phyloP scores from a whole-genome alignment of 2,888 invertebrate genomes.

The Tribolium freemani region DNA sequence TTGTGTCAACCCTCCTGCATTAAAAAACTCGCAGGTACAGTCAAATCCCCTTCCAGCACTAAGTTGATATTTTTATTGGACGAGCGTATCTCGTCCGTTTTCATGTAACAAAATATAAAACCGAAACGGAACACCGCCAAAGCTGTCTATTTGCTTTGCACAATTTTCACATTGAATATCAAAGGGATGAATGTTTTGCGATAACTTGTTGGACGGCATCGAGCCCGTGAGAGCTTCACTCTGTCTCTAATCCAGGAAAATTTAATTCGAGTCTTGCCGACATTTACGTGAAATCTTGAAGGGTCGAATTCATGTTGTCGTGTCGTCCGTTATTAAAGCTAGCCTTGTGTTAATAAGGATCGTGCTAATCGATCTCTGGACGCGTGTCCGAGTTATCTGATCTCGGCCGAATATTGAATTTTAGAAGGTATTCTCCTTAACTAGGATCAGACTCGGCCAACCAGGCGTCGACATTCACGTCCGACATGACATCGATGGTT shows the following conservation, averaged over 20 bases:
- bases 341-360: background rate
- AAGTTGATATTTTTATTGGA: conserved; percentile 33
- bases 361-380: background rate
- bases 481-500: conserved; percentile 80
- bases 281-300: conserved; percentile 3
- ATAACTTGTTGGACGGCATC: conserved; percentile 34
- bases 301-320: background rate
- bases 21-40: conserved; percentile 16
- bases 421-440: conserved; percentile 59
- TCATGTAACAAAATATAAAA: conserved; percentile 30
- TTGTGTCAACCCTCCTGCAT: conserved; percentile 15
- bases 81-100: conserved; percentile 17
- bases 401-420: background rate
- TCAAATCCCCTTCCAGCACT: conserved; percentile 16
- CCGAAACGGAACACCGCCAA: conserved; percentile 27
- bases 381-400: background rate
- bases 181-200: conserved; percentile 6
- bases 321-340: background rate
- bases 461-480: conserved; percentile 97
- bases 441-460: conserved; percentile 84
- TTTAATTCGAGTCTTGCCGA: conserved; percentile 4
- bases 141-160: conserved; percentile 39
- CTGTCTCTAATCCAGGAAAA: background rate
- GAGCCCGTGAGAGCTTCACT: background rate
- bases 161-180: conserved; percentile 40